A percentile compares a stretch with the other conserved stretches of the same genome.
Conservation (phyloP, 2,113 vertebrate species). For the Eurystomus gularis region DNA sequence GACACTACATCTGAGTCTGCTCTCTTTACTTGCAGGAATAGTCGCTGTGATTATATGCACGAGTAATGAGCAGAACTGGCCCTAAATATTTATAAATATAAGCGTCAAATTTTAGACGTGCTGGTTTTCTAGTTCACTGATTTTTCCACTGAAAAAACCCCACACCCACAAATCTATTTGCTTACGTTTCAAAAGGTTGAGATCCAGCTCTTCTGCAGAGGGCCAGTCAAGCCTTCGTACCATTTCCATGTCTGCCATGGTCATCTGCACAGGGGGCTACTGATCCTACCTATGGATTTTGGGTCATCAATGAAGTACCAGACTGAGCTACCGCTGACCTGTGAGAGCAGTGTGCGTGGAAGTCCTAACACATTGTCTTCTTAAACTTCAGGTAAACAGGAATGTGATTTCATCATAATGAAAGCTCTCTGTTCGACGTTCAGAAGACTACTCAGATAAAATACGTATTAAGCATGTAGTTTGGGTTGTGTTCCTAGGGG, state of each 20-base stretch:
- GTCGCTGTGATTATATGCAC: not conserved
- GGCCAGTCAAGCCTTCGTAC: not conserved
- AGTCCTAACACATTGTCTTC: not conserved
- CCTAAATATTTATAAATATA: constrained; percentile 1
- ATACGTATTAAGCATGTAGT: not conserved
- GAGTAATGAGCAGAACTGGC: constrained; percentile 9
- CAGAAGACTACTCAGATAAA: not conserved
- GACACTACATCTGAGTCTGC: constrained; percentile 16
- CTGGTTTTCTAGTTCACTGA: not conserved
- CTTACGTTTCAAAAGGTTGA: not conserved
- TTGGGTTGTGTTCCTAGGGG: not conserved
- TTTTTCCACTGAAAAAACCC: not conserved
- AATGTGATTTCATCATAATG: not conserved
- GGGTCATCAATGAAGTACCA: not conserved
- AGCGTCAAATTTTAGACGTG: not conserved
- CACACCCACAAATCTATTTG: not conserved
- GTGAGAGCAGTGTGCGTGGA: not conserved
- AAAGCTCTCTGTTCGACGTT: not conserved
- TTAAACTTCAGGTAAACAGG: not conserved
- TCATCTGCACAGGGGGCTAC: not conserved
- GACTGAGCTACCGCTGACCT: not conserved
- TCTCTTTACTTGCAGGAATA: constrained; percentile 22
- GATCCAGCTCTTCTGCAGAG: not conserved
- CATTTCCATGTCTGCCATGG: not conserved
- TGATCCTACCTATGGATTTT: not conserved